phyloP scores from a whole-genome alignment of 2,797 vertebrate genomes.

The Menidia menidia region DNA sequence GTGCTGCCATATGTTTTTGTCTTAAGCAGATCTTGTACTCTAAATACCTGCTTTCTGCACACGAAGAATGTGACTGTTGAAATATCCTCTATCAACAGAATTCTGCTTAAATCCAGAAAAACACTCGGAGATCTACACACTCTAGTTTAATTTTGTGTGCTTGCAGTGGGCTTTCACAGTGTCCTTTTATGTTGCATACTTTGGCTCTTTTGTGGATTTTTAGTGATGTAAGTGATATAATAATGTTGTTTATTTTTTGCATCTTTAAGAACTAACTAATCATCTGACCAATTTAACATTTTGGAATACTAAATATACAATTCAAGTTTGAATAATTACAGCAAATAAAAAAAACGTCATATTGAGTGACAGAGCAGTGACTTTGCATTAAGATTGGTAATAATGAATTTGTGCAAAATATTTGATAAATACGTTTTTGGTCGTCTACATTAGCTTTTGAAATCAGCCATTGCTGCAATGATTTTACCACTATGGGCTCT shows the following conservation, averaged over 20 bases:
- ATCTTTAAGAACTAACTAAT: background rate
- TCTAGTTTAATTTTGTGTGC: no score
- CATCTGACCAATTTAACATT: background rate
- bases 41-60: no score
- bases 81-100: background rate
- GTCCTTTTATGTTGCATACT: no score
- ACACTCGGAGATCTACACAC: no score
- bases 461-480: no score
- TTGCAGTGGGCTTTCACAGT: no score
- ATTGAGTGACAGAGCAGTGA: background rate
- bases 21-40: background rate
- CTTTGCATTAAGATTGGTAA: background rate
- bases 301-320: background rate
- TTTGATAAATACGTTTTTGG: no score
- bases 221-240: background rate
- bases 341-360: background rate
- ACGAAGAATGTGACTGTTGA: background rate
- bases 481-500: no score
- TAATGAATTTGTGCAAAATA: background rate
- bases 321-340: background rate
- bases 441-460: no score
- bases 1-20: background rate
- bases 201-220: no score
- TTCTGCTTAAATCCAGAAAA: background rate
- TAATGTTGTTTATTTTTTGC: background rate